These are phyloP conservation scores for Phlogophora meticulosa DNA, from an alignment of 2,888 invertebrate species.

Conservation along the genomic window DNA sequence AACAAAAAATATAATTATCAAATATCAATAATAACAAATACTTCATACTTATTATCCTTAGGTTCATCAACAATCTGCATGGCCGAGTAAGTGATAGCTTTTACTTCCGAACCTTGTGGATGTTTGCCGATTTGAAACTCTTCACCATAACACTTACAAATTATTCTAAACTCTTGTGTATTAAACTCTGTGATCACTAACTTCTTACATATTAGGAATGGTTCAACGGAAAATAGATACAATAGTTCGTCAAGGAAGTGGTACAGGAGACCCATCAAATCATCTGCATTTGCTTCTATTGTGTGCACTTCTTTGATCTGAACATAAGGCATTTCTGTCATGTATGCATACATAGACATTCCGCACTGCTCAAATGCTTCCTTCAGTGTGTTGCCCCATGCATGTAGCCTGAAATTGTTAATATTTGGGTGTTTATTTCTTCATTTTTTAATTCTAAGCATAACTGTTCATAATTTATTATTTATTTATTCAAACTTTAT, in stretches of 20 bases:
- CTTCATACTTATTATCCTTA: constrained; percentile 94
- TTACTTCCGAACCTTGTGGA: constrained; percentile 99
- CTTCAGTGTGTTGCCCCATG: constrained; percentile 96
- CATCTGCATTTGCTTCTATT: constrained; percentile 97
- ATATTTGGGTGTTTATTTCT: constrained; percentile 13
- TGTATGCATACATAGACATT: constrained; percentile 99
- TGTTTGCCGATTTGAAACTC: constrained; percentile 98
- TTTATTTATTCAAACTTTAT: no score
- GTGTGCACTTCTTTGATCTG: constrained; percentile 95
- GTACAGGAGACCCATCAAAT: constrained; percentile 96
- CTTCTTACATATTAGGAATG: constrained; percentile 96
- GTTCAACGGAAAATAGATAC: constrained; percentile 98
- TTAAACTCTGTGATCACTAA: constrained; percentile 97
- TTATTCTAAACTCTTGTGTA: constrained; percentile 95
- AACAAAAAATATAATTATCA: constrained; percentile 82
- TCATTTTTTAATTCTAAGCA: no score
- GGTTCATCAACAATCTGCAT: constrained; percentile 97
- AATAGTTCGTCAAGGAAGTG: constrained; percentile 98
- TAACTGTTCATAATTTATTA: no score
- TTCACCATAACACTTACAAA: constrained; percentile 97
- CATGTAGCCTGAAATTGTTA: constrained; percentile 93
- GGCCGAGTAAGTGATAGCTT: constrained; percentile 99
- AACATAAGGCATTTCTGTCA: constrained; percentile 97
- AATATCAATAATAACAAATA: constrained; percentile 99
- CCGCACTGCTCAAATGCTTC: constrained; percentile 99